Evolutionary conservation across 2,888 invertebrate genomes (phyloP).

Genomic region (Aleiodes leptofemur): DNA sequence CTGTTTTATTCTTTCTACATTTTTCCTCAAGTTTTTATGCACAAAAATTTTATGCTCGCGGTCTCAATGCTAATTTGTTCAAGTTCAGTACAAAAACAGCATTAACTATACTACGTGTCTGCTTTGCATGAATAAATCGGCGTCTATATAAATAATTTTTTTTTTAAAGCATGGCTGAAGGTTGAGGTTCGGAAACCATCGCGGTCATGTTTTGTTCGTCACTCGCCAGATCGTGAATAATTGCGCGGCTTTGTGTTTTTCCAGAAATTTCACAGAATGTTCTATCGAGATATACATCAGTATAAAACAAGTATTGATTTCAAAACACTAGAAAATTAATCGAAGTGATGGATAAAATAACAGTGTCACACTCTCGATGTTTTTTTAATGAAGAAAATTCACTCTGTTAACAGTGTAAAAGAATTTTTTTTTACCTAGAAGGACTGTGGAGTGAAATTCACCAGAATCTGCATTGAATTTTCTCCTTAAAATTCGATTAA

Average conservation of each 20-base stretch:
- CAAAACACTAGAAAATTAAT: too few relatives aligned
- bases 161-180: neutral
- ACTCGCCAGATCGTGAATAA: slow-evolving; percentile 9
- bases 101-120: slow-evolving; percentile 6
- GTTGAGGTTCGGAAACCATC: slow-evolving; percentile 26
- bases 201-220: slow-evolving; percentile 29
- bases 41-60: slow-evolving; percentile 11
- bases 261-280: neutral
- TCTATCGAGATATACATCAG: neutral
- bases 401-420: too few relatives aligned
- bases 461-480: too few relatives aligned
- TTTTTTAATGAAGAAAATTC: too few relatives aligned
- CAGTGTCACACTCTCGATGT: too few relatives aligned
- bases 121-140: slow-evolving; percentile 15
- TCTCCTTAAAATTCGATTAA: neutral
- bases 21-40: slow-evolving; percentile 47
- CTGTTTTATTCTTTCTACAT: slow-evolving; percentile 17
- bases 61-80: neutral
- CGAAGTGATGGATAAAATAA: too few relatives aligned
- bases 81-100: neutral
- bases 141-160: neutral
- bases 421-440: too few relatives aligned
- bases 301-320: too few relatives aligned
- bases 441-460: too few relatives aligned
- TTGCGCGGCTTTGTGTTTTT: neutral